Base-by-base conservation (phyloP, 2,113 vertebrate genomes). In the Ciconia boyciana region DNA sequence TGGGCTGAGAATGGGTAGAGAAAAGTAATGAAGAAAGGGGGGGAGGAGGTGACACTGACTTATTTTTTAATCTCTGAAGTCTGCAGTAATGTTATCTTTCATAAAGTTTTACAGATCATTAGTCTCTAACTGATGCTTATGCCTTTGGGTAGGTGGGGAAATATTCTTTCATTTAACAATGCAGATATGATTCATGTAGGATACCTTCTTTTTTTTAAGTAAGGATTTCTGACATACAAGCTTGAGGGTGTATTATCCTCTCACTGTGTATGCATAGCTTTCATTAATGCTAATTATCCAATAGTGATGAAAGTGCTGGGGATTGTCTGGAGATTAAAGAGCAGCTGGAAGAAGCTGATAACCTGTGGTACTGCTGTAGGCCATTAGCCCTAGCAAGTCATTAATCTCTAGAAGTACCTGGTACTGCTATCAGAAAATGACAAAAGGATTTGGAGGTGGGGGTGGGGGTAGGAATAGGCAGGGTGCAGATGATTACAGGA, bases 311-410 rank as follows among this genome's bases (percentile, higher is more conserved):
- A 93, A 83, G 85, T 93, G 76, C 86, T 96, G 81, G 55, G 66
- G 80, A 96, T 90, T 98, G 94, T 94, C 91, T 96, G 85, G 95
- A 95, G 97, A 98, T 98, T 97, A 97, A 98, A 97, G 93, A 96
- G 75, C 87, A 96, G 75, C 83, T 88, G 96, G 92, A 70, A 93
- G 86, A 85, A 97, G 86, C 95, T 98, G 97, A 98, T 98, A 98
- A 97, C 97, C 96, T 95, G 95, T 97, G 95, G 84, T 96, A 83
- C 69, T 92, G 94, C 93, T 87, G 57, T 28, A 89, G 96, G 82
- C 94, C 97, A 94, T 97, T 97, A 97, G 90, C 92, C 93, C 69
- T 61, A 89, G 78, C 69, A 89, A 94, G 77, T 91, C 77, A 97
- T 97, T 98, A 97, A 97, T 97, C 96, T 97, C 94, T 95, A 90